Percentiles rank a stretch among this genome's conserved stretches.
Conservation (phyloP, 2,888 invertebrate species). For the Phaonia tiefii region DNA sequence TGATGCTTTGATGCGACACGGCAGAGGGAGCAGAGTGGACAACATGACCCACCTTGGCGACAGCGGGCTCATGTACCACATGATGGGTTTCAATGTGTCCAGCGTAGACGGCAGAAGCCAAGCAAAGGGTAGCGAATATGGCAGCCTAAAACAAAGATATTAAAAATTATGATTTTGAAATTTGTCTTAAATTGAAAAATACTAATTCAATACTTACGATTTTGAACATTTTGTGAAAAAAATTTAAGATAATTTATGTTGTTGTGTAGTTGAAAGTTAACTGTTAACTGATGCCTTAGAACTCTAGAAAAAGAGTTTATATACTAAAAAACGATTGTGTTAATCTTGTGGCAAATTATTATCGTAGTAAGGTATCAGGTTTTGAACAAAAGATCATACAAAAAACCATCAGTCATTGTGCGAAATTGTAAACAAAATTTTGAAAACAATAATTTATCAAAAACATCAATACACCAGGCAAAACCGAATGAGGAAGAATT, state of each 20-base stretch:
- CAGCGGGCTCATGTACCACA: slow-evolving; percentile 73
- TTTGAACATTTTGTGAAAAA: slow-evolving; percentile 63
- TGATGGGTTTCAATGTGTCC: slow-evolving; percentile 72
- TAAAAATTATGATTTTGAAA: not conserved
- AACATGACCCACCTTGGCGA: slow-evolving; percentile 74
- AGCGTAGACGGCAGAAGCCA: slow-evolving; percentile 71
- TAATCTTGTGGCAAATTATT: not conserved
- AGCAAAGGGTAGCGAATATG: slow-evolving; percentile 65
- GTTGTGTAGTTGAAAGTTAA: slow-evolving; percentile 26
- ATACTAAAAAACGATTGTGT: not conserved
- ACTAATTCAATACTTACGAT: slow-evolving; percentile 53
- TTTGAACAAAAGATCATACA: not conserved
- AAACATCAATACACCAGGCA: not conserved
- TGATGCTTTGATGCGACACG: slow-evolving; percentile 83
- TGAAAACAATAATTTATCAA: slow-evolving; percentile 17
- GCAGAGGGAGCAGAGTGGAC: slow-evolving; percentile 75
- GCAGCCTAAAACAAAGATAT: slow-evolving; percentile 31
- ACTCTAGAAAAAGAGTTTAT: not conserved
- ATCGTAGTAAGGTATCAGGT: not conserved
- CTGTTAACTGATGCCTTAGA: slow-evolving; percentile 30
- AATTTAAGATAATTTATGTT: no score
- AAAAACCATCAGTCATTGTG: slow-evolving; percentile 19
- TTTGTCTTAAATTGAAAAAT: not conserved
- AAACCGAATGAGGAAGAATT: slow-evolving; percentile 22
- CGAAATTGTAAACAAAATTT: not conserved